These are phyloP conservation scores for Fabriciana adippe DNA, from an alignment of 2,888 invertebrate species.

Conservation along the genomic window DNA sequence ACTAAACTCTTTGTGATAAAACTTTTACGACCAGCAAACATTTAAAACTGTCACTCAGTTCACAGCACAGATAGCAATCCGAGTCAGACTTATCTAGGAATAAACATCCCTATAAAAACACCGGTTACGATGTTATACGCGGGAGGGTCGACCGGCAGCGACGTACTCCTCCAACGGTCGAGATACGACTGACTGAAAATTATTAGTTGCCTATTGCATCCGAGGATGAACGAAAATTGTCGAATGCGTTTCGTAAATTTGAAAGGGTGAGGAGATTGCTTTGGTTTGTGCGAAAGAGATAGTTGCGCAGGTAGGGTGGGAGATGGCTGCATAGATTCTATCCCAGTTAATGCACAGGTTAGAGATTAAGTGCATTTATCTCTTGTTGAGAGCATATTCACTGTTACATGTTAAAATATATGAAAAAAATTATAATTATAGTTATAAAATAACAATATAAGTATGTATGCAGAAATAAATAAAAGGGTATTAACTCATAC, in stretches of 20 bases:
- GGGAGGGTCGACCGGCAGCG: slow-evolving; percentile 59
- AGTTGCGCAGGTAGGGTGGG: slow-evolving; percentile 68
- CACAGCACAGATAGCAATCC: slow-evolving; percentile 67
- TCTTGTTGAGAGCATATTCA: slow-evolving; percentile 34
- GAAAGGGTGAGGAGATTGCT: slow-evolving; percentile 61
- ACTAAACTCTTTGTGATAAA: not conserved
- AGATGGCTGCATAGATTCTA: slow-evolving; percentile 59
- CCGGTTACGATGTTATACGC: slow-evolving; percentile 69
- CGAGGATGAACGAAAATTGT: slow-evolving; percentile 76
- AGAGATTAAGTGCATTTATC: slow-evolving; percentile 70
- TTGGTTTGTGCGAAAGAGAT: slow-evolving; percentile 56
- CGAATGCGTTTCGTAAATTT: slow-evolving; percentile 75
- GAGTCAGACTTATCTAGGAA: slow-evolving; percentile 52
- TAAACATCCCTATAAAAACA: slow-evolving; percentile 74
- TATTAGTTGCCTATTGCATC: slow-evolving; percentile 77
- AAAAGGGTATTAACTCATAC: no score
- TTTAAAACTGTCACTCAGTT: slow-evolving; percentile 33
- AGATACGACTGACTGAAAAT: slow-evolving; percentile 76
- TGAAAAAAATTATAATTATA: not conserved
- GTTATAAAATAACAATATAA: no score
- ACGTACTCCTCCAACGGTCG: slow-evolving; percentile 65
- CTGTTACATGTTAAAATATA: not conserved
- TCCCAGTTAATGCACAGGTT: slow-evolving; percentile 57
- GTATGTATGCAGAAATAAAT: no score
- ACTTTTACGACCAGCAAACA: slow-evolving; percentile 57